phyloP scores from a whole-genome alignment of 2,888 invertebrate species.

The Acleris laterana region DNA sequence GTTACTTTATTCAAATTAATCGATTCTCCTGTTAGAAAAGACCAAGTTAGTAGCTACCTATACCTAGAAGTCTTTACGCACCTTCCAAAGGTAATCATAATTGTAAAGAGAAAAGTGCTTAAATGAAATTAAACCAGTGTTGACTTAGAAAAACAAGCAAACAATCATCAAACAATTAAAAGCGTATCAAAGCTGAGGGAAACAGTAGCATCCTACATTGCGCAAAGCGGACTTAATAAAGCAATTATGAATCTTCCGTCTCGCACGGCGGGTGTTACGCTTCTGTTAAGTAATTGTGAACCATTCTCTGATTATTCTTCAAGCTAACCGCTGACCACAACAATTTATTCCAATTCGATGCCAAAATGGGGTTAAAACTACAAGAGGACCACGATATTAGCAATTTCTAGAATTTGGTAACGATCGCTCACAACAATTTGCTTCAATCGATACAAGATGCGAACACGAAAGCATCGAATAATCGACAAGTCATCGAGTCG shows the following conservation, averaged over 20 bases:
- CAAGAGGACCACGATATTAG: no score
- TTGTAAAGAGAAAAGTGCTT: no score
- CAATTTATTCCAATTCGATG: constrained; percentile 8
- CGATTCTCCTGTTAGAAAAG: no score
- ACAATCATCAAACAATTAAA: constrained; percentile 23
- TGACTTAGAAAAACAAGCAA: constrained; percentile 18
- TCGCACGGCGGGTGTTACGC: constrained; percentile 57
- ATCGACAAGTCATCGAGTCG: constrained; percentile 35
- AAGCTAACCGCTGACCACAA: constrained; percentile 39
- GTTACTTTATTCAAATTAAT: no score
- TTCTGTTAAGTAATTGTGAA: constrained; percentile 45
- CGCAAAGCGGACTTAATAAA: constrained; percentile 55
- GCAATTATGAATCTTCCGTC: constrained; percentile 68
- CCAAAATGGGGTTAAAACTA: constrained; percentile 3
- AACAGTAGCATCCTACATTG: constrained; percentile 55
- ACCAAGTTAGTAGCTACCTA: no score
- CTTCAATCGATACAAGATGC: constrained; percentile 23
- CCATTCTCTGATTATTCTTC: constrained; percentile 39
- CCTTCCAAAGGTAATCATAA: no score
- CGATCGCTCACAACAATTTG: background rate
- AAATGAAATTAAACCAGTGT: no score
- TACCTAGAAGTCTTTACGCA: no score
- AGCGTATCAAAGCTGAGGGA: constrained; percentile 31
- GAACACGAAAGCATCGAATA: constrained; percentile 29
- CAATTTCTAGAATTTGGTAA: background rate